Evolutionary conservation across 2,888 invertebrate species (phyloP).

Genomic region (Pristionchus entomophagus): DNA sequence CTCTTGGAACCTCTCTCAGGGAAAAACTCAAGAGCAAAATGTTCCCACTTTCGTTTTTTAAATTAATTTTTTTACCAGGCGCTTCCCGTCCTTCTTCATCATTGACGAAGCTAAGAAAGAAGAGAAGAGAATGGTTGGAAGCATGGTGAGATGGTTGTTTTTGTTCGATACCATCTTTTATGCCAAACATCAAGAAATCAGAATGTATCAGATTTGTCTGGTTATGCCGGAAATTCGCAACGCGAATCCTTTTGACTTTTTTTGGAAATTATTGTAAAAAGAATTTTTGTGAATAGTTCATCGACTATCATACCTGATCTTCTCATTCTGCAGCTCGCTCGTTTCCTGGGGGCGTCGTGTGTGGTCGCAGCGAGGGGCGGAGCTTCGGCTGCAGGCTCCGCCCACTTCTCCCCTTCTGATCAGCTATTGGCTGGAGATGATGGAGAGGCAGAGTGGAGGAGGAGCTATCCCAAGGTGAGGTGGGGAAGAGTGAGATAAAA

Average conservation of each 20-base stretch:
- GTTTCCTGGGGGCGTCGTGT: conserved; percentile 41
- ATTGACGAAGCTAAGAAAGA: conserved; percentile 22
- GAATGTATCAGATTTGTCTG: too few species aligned
- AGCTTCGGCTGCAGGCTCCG: not conserved
- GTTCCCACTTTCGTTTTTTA: too few species aligned
- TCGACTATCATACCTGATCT: too few species aligned
- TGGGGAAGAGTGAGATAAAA: not conserved
- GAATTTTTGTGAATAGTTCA: too few species aligned
- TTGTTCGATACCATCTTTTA: too few species aligned
- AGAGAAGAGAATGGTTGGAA: conserved; percentile 27
- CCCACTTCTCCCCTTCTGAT: not conserved
- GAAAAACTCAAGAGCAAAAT: too few species aligned
- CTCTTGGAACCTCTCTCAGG: too few species aligned
- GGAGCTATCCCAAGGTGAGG: conserved; percentile 41
- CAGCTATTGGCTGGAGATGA: conserved; percentile 37
- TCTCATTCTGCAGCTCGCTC: conserved; percentile 37
- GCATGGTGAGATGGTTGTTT: not conserved
- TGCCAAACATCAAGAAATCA: too few species aligned
- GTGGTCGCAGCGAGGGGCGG: conserved; percentile 14
- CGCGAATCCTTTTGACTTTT: too few species aligned
- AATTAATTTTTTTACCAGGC: too few species aligned
- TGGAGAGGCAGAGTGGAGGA: conserved; percentile 47
- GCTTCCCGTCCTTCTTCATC: not conserved
- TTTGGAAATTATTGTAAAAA: too few species aligned
- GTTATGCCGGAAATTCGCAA: too few species aligned